Conservation (phyloP, 2,888 invertebrate species). For the Stenotaenia linearis region DNA sequence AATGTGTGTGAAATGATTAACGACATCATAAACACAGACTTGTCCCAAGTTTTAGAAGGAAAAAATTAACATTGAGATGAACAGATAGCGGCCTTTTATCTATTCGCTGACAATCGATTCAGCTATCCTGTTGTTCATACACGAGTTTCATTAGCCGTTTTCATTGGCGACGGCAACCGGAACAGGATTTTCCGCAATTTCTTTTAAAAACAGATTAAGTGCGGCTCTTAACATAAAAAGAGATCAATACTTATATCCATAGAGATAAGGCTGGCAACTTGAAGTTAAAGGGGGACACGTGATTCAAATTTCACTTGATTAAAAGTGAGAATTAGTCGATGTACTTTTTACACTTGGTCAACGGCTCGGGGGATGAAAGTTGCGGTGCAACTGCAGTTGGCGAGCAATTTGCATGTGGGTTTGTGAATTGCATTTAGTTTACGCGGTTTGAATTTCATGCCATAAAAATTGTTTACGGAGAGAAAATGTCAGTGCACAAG, state of each 20-base stretch:
- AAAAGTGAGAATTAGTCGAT: neutral
- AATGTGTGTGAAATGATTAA: no score
- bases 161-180: neutral
- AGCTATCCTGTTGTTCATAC: constrained; percentile 6
- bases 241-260: constrained; percentile 21
- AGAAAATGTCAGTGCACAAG: neutral
- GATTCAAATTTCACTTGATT: neutral
- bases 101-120: neutral
- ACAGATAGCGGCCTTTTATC: neutral
- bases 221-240: neutral
- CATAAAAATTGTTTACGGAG: neutral
- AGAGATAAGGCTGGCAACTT: neutral
- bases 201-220: neutral
- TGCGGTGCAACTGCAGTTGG: neutral
- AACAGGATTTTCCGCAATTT: constrained; percentile 26
- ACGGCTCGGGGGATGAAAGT: neutral
- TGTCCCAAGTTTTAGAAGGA: no score
- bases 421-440: neutral
- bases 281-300: neutral
- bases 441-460: neutral
- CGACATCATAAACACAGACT: no score
- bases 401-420: neutral
- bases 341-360: neutral
- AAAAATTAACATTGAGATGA: neutral
- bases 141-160: neutral